A percentile compares a stretch with the other conserved stretches of the same genome.
Conservation (phyloP, 2,888 invertebrate genomes). For the Ecliptopera silaceata region DNA sequence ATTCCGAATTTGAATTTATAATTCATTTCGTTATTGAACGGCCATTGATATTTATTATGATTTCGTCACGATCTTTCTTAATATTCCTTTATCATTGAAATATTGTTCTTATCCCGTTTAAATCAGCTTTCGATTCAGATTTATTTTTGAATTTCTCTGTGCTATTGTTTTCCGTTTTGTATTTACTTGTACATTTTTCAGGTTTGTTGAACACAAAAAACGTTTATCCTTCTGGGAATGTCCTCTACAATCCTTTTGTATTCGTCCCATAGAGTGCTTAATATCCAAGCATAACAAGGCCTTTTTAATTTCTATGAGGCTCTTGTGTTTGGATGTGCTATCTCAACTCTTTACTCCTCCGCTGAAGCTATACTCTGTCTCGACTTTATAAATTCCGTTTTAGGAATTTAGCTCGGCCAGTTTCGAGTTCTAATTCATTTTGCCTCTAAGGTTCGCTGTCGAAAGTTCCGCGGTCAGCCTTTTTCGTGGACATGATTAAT, state of each 20-base stretch:
- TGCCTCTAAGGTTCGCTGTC: constrained; percentile 2
- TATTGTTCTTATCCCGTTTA: constrained; percentile 7
- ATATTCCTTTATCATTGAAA: constrained; percentile 20
- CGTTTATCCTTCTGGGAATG: constrained; percentile 13
- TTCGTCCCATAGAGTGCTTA: background rate
- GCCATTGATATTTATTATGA: constrained; percentile 15
- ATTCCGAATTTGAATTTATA: constrained; percentile 9
- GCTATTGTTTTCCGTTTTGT: constrained; percentile 1
- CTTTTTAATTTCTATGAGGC: background rate
- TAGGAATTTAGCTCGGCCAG: background rate
- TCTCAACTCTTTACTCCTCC: background rate
- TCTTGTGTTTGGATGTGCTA: background rate
- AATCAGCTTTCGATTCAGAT: constrained; percentile 14
- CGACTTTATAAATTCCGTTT: background rate
- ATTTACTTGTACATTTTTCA: background rate
- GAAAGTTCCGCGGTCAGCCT: constrained; percentile 27
- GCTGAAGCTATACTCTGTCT: background rate
- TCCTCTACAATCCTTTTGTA: constrained; percentile 18
- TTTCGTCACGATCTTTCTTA: constrained; percentile 8
- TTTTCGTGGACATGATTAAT: constrained; percentile 35
- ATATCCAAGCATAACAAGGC: background rate
- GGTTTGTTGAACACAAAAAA: constrained; percentile 15
- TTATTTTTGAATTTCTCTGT: constrained; percentile 13
- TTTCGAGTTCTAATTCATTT: constrained; percentile 9
- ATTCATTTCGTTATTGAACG: constrained; percentile 7